A percentile compares a stretch with the other conserved stretches of the same genome.
Conservation (phyloP, 2,113 vertebrate genomes). For the Dasyprocta punctata region DNA sequence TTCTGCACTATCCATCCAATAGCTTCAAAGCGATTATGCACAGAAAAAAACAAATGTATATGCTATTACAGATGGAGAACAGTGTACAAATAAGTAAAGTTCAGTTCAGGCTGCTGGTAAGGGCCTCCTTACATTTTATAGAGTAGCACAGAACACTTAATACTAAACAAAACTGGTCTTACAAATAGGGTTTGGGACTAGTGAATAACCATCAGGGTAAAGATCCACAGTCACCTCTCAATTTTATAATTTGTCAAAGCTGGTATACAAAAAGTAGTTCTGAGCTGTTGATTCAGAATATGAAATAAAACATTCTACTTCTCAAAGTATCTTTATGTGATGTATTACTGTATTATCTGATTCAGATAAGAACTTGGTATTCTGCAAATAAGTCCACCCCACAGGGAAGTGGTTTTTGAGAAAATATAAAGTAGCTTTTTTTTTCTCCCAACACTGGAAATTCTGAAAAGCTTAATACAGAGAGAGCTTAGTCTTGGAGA, state of each 20-base stretch:
- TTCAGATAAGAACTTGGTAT: conserved; percentile 33
- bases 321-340: conserved; percentile 11
- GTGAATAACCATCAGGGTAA: background rate
- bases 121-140: background rate
- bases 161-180: background rate
- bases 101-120: background rate
- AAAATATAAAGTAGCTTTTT: background rate
- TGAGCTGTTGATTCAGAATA: background rate
- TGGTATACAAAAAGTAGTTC: background rate
- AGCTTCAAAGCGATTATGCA: conserved; percentile 32
- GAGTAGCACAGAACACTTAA: background rate
- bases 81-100: background rate
- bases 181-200: background rate
- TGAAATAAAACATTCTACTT: background rate
- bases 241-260: background rate
- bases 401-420: conserved; percentile 38
- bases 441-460: background rate
- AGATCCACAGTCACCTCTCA: background rate
- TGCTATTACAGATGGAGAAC: background rate
- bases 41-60: conserved; percentile 46
- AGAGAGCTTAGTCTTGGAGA: background rate
- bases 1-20: conserved; percentile 26
- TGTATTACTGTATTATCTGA: background rate
- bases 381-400: background rate
- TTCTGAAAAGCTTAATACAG: background rate